Evolutionary conservation across 2,797 vertebrate genomes (phyloP).

Genomic region (Argyrosomus regius): DNA sequence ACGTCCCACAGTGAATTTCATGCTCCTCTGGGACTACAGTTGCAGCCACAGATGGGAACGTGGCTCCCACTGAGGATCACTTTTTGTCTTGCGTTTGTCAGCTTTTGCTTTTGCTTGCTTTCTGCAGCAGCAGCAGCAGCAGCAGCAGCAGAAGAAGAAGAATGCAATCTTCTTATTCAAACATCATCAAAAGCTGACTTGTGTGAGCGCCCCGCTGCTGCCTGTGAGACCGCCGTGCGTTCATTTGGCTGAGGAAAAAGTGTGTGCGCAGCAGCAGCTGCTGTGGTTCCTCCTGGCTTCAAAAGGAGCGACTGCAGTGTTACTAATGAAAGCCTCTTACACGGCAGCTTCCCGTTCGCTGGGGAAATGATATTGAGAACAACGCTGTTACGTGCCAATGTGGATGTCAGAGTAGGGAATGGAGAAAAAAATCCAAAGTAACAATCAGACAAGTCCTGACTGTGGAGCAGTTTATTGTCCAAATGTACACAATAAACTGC

Average conservation of each 20-base stretch:
- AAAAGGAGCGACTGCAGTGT: slow-evolving; percentile 52
- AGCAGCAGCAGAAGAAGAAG: slow-evolving; percentile 2
- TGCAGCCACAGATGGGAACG: slow-evolving; percentile 37
- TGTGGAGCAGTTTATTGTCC: slow-evolving; percentile 32
- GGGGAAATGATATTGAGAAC: slow-evolving; percentile 30
- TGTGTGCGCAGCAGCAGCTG: slow-evolving; percentile 43
- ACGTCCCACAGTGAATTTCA: slow-evolving; percentile 44
- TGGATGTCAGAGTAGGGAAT: slow-evolving; percentile 23
- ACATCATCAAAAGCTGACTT: slow-evolving; percentile 56
- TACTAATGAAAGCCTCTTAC: slow-evolving; percentile 77
- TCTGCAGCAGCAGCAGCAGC: background rate
- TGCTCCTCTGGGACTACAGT: slow-evolving; percentile 31
- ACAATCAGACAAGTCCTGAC: slow-evolving; percentile 39
- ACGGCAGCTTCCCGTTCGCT: slow-evolving; percentile 40
- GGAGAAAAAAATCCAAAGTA: slow-evolving; percentile 6
- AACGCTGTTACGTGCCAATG: slow-evolving; percentile 8
- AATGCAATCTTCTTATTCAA: slow-evolving; percentile 38
- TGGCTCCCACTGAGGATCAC: slow-evolving; percentile 33
- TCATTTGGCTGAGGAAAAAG: slow-evolving; percentile 35
- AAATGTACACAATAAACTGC: slow-evolving; percentile 9
- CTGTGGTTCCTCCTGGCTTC: slow-evolving; percentile 54
- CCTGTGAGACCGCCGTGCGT: slow-evolving; percentile 29
- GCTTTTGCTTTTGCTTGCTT: slow-evolving; percentile 33
- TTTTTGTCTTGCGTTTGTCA: slow-evolving; percentile 32
- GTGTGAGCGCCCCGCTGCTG: slow-evolving; percentile 21